Evolutionary conservation across 2,113 vertebrate species (phyloP).

Genomic region (Oceanodroma tethys): DNA sequence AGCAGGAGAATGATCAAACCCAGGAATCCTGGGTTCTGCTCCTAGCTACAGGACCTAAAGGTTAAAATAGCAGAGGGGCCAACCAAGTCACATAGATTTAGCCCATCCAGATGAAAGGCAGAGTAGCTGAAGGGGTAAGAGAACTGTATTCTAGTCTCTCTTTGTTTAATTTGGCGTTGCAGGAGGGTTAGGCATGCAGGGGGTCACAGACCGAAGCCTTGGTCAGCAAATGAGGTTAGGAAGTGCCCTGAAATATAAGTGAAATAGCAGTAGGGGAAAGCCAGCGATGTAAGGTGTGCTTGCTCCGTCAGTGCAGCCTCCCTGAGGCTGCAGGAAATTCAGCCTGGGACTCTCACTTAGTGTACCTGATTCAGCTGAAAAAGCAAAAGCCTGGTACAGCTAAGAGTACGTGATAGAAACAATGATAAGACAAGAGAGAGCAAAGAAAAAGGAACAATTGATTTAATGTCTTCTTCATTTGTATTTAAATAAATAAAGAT

Average conservation of each 20-base stretch:
- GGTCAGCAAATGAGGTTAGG: neutral
- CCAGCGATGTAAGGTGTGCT: neutral
- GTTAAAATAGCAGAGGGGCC: neutral
- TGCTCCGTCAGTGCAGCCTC: neutral
- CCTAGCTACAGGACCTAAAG: neutral
- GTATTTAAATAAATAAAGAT: constrained; percentile 61
- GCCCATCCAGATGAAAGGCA: neutral
- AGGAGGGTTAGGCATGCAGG: accelerated
- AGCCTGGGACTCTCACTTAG: neutral
- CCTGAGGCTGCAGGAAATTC: neutral
- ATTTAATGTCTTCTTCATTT: constrained; percentile 43
- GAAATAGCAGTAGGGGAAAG: neutral
- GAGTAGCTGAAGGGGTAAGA: neutral
- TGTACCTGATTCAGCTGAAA: neutral
- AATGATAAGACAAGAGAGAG: constrained; percentile 16
- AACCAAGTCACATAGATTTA: neutral
- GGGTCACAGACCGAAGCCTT: neutral
- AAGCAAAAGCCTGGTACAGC: neutral
- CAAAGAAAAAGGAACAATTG: constrained; percentile 43
- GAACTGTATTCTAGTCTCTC: neutral
- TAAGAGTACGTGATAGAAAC: neutral
- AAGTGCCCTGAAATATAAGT: neutral
- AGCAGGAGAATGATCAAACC: neutral
- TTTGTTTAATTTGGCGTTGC: neutral
- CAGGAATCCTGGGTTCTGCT: neutral